Evolutionary conservation across 2,888 invertebrate genomes (phyloP).

Genomic region (Rhimphoctona megacephalus): DNA sequence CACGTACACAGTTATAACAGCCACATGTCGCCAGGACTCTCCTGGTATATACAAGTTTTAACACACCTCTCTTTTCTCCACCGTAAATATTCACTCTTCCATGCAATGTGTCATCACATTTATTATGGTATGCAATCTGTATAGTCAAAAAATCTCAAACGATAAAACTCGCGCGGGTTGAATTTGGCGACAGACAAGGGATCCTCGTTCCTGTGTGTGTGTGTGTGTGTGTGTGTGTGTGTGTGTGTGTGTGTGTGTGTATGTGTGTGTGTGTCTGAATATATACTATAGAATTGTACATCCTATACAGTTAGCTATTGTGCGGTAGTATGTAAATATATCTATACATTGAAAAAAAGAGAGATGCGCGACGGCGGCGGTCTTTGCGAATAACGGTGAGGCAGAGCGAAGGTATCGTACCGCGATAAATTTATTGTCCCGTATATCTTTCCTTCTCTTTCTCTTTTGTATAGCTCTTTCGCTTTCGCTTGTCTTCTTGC

Average conservation of each 20-base stretch:
- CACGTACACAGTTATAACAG: background rate
- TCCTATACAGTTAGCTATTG: constrained; percentile 18
- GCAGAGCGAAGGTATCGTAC: constrained; percentile 65
- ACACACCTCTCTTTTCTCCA: constrained; percentile 23
- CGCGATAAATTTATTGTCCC: constrained; percentile 69
- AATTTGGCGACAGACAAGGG: constrained; percentile 42
- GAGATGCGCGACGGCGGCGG: constrained; percentile 37
- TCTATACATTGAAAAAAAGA: constrained; percentile 31
- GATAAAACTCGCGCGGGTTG: constrained; percentile 47
- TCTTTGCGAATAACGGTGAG: constrained; percentile 62
- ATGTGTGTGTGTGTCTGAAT: background rate
- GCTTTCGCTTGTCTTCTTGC: constrained; percentile 30
- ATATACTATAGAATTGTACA: constrained; percentile 20
- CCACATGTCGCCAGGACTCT: constrained; percentile 22
- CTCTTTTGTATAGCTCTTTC: constrained; percentile 28
- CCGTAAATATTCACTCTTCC: constrained; percentile 31
- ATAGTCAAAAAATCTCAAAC: constrained; percentile 54
- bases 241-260: background rate
- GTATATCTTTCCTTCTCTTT: constrained; percentile 38
- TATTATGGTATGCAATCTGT: constrained; percentile 55
- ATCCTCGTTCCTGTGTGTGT: too few relatives aligned
- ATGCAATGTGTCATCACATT: constrained; percentile 58
- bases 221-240: background rate
- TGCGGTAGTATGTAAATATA: constrained; percentile 24
- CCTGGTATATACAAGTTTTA: constrained; percentile 42